Evolutionary conservation across 2,888 invertebrate species (phyloP).

Genomic region (Xestobium rufovillosum): DNA sequence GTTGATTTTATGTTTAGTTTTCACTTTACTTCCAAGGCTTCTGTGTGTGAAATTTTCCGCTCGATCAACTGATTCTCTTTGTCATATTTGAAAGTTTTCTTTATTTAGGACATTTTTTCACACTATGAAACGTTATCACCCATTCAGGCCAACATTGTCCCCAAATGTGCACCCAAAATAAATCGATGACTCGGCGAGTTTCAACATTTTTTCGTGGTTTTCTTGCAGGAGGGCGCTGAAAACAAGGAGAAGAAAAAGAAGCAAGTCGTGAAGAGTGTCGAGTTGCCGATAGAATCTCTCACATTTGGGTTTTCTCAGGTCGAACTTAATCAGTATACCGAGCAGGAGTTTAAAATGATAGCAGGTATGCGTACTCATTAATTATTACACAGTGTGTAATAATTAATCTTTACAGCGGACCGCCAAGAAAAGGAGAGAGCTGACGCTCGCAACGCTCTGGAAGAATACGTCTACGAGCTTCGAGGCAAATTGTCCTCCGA

Average conservation of each 20-base stretch:
- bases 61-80: conserved; percentile 11
- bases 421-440: conserved; percentile 89
- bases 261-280: conserved; percentile 69
- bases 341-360: conserved; percentile 52
- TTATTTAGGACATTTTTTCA: conserved; percentile 5
- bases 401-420: conserved; percentile 61
- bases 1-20: conserved; percentile 10
- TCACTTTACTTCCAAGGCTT: too few species aligned
- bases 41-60: too few species aligned
- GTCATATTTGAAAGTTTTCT: conserved; percentile 3
- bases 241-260: conserved; percentile 73
- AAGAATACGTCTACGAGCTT: conserved; percentile 97
- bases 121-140: too few species aligned
- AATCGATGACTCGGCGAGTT: neutral
- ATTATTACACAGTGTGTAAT: too few species aligned
- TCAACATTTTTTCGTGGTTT: conserved; percentile 10
- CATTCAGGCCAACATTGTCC: conserved; percentile 9
- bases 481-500: conserved; percentile 78
- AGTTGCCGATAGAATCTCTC: conserved; percentile 73
- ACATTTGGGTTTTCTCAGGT: conserved; percentile 64
- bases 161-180: conserved; percentile 2
- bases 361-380: conserved; percentile 32
- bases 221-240: conserved; percentile 45
- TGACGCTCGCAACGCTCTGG: conserved; percentile 93
- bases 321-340: conserved; percentile 66